phyloP scores from a whole-genome alignment of 2,113 vertebrate species.

The Lichenostomus cassidix region DNA sequence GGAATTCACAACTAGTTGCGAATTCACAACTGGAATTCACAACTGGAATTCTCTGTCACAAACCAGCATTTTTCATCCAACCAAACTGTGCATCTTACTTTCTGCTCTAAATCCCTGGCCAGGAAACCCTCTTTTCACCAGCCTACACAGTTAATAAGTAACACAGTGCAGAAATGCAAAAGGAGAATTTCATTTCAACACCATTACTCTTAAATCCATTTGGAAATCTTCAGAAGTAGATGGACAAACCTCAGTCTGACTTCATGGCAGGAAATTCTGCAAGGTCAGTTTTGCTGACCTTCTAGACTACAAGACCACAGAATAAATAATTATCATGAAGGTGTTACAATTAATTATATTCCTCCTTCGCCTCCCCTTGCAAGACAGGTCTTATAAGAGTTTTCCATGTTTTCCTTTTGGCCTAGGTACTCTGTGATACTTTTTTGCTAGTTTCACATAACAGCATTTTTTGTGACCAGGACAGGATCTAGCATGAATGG shows the following conservation, averaged over 20 bases:
- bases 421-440: fast-evolving
- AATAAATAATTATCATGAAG: background rate
- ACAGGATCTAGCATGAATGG: background rate
- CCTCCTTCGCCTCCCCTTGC: background rate
- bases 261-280: background rate
- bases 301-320: background rate
- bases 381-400: fast-evolving
- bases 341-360: background rate
- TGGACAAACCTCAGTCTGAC: background rate
- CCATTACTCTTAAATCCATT: background rate
- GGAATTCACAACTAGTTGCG: background rate
- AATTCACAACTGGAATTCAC: background rate
- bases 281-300: background rate
- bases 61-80: background rate
- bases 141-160: background rate
- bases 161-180: fast-evolving
- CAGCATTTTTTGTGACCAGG: background rate
- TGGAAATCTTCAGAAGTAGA: background rate
- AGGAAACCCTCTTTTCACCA: background rate
- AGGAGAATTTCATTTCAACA: background rate
- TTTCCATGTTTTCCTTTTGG: background rate
- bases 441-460: background rate
- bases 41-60: background rate
- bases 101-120: fast-evolving
- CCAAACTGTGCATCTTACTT: background rate